Base-by-base conservation (phyloP, 2,888 invertebrate genomes). In the Glyphotaelius pellucidus region DNA sequence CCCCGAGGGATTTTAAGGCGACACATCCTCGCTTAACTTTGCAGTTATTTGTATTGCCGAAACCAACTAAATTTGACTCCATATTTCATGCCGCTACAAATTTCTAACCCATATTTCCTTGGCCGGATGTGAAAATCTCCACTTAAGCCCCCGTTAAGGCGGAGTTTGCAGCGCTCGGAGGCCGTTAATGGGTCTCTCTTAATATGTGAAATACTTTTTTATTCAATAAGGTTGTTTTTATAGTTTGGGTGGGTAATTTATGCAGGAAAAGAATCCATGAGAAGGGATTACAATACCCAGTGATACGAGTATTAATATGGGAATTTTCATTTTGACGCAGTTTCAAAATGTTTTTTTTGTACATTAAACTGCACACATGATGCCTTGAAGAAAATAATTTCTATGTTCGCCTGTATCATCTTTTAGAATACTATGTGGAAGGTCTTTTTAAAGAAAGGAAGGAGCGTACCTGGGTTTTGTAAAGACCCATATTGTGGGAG, bases 1-100 rank as follows among this genome's bases (percentile, higher is more conserved):
- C 30, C 81, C 31, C 19, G 11, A 15, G 81, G 32, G 81, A 81
- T 32, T 81, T 67, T 15, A 81, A 31, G 32, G 81, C 32, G 81
- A 81, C 81, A 81, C 32, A 12, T 81, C 81, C 81, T 81, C 67
- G 81, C 32, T 67, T 31, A 81, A 81, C 81, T 81, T 81, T 81
- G 31, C 31, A 81, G 81, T 81, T 81, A 81, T 81, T 32, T 81
- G 81, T 32, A 81, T 81, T 81, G 31, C 32, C 31, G 30, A 32
- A 81, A 32, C 32, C 67, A 67, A n/a, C 67, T 4, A 31, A 81
- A 81, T 32, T 81, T 81, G 31, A 7, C 31, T 81, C 30, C 32
- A 81, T 81, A 81, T 81, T 81, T 81, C 81, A 81, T 19, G 31
- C 14, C 30, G 31, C 4, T 32, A 32, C 32, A 81, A 81, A 81